phyloP scores from a whole-genome alignment of 1,140 invertebrate species.

The Chionoecetes opilio region DNA sequence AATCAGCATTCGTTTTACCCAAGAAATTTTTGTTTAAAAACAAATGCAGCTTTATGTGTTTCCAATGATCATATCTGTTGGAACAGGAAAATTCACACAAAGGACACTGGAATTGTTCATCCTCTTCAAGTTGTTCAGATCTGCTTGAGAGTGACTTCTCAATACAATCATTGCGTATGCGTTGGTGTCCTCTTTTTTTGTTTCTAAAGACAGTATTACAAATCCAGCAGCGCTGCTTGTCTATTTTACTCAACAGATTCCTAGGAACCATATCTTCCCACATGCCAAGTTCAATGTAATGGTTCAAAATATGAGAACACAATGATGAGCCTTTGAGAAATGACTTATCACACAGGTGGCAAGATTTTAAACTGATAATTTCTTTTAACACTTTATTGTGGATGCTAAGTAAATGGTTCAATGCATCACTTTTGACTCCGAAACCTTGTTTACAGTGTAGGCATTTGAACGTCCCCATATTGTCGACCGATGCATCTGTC shows the following conservation, averaged over 20 bases:
- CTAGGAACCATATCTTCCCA: conserved; percentile 70
- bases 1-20: not conserved
- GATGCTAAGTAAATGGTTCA: not conserved
- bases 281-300: conserved; percentile 66
- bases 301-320: conserved; percentile 64
- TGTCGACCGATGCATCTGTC: not conserved
- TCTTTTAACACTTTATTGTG: conserved; percentile 46
- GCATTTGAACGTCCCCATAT: not conserved
- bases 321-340: conserved; percentile 56
- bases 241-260: conserved; percentile 35
- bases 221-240: conserved; percentile 65
- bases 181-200: conserved; percentile 37
- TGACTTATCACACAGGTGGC: conserved; percentile 67
- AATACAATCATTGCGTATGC: conserved; percentile 59
- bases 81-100: conserved; percentile 60
- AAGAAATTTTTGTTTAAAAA: conserved; percentile 44
- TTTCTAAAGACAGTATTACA: conserved; percentile 65
- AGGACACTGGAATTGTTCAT: conserved; percentile 52
- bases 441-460: conserved; percentile 50
- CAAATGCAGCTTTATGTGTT: conserved; percentile 70
- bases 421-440: conserved; percentile 32
- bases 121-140: conserved; percentile 34
- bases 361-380: conserved; percentile 48
- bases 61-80: conserved; percentile 66
- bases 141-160: conserved; percentile 46